Evolutionary conservation across 2,797 vertebrate species (phyloP).

Genomic region (Amphiprion clarkii): DNA sequence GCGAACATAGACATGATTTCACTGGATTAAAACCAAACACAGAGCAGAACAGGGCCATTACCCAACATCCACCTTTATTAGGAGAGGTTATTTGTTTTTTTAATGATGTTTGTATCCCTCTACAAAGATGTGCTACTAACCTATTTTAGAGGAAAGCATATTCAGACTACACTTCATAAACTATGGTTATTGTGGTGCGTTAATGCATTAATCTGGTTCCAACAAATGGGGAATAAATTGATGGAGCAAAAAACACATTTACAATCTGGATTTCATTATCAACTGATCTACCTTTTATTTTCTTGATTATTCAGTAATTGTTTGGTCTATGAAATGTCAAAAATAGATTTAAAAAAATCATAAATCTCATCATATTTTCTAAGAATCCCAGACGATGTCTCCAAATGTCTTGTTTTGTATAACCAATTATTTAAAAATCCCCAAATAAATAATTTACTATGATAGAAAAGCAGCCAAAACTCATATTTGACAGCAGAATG

Average conservation of each 20-base stretch:
- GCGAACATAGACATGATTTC: constrained; percentile 19
- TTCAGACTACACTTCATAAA: not conserved
- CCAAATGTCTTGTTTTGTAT: not conserved
- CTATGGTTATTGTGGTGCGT: not conserved
- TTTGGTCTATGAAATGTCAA: too few relatives aligned
- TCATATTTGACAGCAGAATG: too few relatives aligned
- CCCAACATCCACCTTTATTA: constrained; percentile 5
- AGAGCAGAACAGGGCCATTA: constrained; percentile 1
- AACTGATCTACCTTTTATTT: not conserved
- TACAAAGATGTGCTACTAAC: constrained; percentile 2
- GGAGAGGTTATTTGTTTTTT: constrained; percentile 8
- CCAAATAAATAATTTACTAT: too few relatives aligned
- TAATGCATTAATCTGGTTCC: not conserved
- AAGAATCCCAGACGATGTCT: not conserved
- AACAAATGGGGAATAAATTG: not conserved
- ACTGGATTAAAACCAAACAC: constrained; percentile 11
- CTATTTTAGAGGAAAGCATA: not conserved
- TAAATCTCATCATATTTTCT: too few relatives aligned
- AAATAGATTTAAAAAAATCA: too few relatives aligned
- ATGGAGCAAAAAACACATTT: not conserved
- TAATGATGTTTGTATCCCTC: not conserved
- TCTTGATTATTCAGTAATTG: not conserved
- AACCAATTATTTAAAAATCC: not conserved
- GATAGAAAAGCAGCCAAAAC: too few relatives aligned
- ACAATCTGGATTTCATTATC: not conserved